These are phyloP conservation scores for Papilio elwesi DNA, from an alignment of 2,888 invertebrate species.

Conservation along the genomic window DNA sequence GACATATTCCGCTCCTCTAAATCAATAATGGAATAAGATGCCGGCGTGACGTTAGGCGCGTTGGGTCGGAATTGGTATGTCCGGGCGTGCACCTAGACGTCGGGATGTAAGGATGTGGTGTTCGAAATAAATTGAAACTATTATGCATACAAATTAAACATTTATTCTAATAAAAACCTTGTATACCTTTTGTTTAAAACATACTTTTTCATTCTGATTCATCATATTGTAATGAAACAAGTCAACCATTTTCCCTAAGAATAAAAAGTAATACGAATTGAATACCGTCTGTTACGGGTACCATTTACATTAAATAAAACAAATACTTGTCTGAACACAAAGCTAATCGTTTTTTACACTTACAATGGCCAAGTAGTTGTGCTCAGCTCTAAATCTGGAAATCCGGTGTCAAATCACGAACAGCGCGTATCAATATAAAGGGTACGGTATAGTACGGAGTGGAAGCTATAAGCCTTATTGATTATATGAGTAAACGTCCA, in stretches of 20 bases:
- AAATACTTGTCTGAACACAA: not conserved
- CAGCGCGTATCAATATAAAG: constrained; percentile 3
- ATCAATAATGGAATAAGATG: constrained; percentile 64
- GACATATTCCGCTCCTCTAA: constrained; percentile 42
- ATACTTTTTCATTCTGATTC: no score
- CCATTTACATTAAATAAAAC: constrained; percentile 8
- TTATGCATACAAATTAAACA: not conserved
- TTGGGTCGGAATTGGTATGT: constrained; percentile 67
- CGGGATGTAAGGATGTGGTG: constrained; percentile 50
- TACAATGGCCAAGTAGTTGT: constrained; percentile 7
- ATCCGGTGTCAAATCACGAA: constrained; percentile 19
- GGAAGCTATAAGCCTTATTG: constrained; percentile 7
- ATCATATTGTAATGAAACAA: not conserved
- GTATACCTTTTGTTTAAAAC: not conserved
- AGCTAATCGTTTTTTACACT: constrained; percentile 10
- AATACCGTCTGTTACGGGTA: not conserved
- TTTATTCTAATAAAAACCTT: not conserved
- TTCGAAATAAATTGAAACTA: constrained; percentile 6
- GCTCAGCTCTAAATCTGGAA: constrained; percentile 4
- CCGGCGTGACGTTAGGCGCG: constrained; percentile 56
- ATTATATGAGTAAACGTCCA: constrained; percentile 13
- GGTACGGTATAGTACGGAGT: not conserved
- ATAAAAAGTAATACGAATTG: not conserved
- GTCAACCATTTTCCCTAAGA: not conserved
- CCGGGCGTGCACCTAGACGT: constrained; percentile 60